Evolutionary conservation across 2,888 invertebrate genomes (phyloP).

Genomic region (Alsophila aescularia): DNA sequence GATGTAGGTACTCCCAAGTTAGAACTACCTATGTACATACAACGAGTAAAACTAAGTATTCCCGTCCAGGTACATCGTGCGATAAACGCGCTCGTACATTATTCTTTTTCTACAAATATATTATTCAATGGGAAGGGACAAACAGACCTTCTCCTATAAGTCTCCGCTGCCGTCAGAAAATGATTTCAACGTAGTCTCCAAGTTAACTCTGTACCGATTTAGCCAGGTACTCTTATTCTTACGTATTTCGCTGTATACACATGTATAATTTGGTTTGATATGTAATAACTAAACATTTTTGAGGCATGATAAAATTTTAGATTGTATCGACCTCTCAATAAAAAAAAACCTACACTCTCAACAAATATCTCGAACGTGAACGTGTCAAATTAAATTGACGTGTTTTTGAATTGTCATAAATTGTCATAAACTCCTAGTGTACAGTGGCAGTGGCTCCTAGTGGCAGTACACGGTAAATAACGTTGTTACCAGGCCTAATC

Average conservation of each 20-base stretch:
- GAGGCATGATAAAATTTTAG: no score
- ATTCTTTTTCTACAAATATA: slow-evolving; percentile 7
- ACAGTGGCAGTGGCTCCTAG: not conserved
- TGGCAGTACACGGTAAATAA: not conserved
- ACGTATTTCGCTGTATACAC: no score
- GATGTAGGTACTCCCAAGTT: no score
- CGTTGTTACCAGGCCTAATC: not conserved
- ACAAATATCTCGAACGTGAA: no score
- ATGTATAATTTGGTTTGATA: no score
- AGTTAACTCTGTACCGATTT: slow-evolving; percentile 4
- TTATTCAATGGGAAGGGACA: slow-evolving; percentile 14
- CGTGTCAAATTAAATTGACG: no score
- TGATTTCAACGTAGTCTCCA: slow-evolving; percentile 3
- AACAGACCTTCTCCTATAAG: slow-evolving; percentile 1
- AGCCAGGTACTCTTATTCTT: not conserved
- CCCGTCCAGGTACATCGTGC: not conserved
- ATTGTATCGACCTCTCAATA: no score
- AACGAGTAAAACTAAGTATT: not conserved
- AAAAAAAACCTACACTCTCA: no score
- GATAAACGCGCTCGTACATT: not conserved
- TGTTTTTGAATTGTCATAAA: no score
- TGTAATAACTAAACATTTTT: no score
- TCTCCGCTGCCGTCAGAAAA: slow-evolving; percentile 5
- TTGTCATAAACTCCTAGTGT: not conserved
- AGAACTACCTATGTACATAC: no score